Conservation (phyloP, 2,888 invertebrate genomes). For the Pheosia gnoma region DNA sequence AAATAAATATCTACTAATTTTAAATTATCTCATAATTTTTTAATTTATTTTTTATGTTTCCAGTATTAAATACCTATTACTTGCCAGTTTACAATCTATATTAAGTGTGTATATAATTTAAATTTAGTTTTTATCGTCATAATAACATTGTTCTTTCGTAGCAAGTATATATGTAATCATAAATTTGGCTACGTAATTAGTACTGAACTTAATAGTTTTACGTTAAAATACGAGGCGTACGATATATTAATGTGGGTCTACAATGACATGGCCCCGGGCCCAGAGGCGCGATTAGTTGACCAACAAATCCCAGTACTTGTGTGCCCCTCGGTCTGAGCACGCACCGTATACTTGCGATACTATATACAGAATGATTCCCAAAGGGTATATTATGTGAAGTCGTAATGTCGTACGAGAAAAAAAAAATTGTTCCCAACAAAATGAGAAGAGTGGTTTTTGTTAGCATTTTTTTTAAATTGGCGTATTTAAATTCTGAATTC, state of each 20-base stretch:
- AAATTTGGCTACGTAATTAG: conserved; percentile 40
- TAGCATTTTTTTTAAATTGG: too few species aligned
- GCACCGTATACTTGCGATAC: too few species aligned
- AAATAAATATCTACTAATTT: conserved; percentile 35
- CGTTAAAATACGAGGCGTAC: conserved; percentile 15
- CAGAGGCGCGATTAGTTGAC: background rate
- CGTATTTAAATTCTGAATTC: too few species aligned
- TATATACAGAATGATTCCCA: too few species aligned
- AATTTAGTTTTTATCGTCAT: conserved; percentile 48
- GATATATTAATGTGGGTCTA: too few species aligned
- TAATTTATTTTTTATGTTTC: conserved; percentile 67
- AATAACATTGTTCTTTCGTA: conserved; percentile 48
- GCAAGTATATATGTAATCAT: conserved; percentile 8
- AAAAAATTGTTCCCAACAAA: too few species aligned
- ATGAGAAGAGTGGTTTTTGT: too few species aligned
- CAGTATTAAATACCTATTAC: conserved; percentile 75
- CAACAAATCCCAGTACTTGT: background rate
- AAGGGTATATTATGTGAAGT: too few species aligned
- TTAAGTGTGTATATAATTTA: conserved; percentile 68
- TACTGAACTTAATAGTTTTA: conserved; percentile 38
- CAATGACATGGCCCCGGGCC: too few species aligned
- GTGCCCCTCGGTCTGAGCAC: background rate
- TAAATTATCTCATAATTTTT: conserved; percentile 55
- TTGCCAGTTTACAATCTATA: conserved; percentile 71
- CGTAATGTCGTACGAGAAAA: too few species aligned